Base-by-base conservation (phyloP, 2,113 vertebrate species). In the Casuarius casuarius region DNA sequence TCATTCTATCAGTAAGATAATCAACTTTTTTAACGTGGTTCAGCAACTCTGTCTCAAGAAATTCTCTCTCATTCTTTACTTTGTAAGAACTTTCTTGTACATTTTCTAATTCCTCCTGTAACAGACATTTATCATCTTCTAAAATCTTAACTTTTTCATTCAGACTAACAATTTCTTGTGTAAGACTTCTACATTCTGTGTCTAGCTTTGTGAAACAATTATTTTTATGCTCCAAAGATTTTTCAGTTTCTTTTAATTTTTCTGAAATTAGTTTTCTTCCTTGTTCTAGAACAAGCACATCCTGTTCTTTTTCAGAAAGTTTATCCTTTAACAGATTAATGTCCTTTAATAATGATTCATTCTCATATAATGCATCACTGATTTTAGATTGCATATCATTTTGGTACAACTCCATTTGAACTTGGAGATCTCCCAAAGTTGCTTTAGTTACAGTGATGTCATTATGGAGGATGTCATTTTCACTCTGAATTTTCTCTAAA, bases 71-170 rank as follows among this genome's bases (percentile, higher is more conserved):
- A 71, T 98, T 99, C 88, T 99, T 99, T 12, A 98, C 98, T 94
- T 98, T 99, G 80, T 98, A 98, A 15, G 98, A 99, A 44, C 78
- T 98, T 96, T 99, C 98, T 84, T 99, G 98, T 4, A 96, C 95
- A 33, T 98, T 99, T 92, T 99, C 98, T 16, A 99, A 97, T 96
- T 99, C 99, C 89, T 99, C 99, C 84, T 99, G 98, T 76, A 99
- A 95, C 16, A 99, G 97, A 62, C 97, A 98, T 86, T 99, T 99
- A 90, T 99, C 99, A 40, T 99, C 98, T 94, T 99, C 98, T 93
- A 99, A 92, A 96, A 99, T 99, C 49, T 97, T 98, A 22, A 99
- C 98, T 96, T 98, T 99, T 93, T 99, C 98, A 67, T 97, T 98
- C 3, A 99, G 96, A 70, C 93, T 98, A 35, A 98, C 65, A 1